Base-by-base conservation (phyloP, 2,797 vertebrate species). In the Leptatherina wallacei region DNA sequence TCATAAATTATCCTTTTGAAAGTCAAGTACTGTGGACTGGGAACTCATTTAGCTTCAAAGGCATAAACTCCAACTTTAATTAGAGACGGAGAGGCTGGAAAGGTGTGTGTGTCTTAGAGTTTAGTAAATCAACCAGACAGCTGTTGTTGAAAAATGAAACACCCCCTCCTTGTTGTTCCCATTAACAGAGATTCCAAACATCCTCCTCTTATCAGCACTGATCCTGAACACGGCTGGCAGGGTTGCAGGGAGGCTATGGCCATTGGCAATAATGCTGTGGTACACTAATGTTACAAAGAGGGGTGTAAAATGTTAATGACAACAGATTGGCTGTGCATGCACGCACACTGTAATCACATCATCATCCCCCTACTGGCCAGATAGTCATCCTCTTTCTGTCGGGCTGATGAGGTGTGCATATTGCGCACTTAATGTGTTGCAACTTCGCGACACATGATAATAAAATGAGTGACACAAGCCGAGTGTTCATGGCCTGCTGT, bases 291-390 rank as follows among this genome's bases (percentile, higher is more conserved):
- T 70, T 76, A 86, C 82, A 84, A 82, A 85, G 79, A 83, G 59
- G 65, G 79, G 74, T 58, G 75, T 86, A 81, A 88, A 89, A 88
- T 85, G 83, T 88, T 84, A 82, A 88, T 83, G 85, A 87, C 84
- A 77, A 82, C 80, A 75, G 72, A 88, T 80, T 29, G 51, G n/a
- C 58, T 32, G 78, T 82, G 71, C 80, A 73, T 65, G 78, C 79
- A 84, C 78, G 66, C 77, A 60, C 71, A 33, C 74, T 82, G 76
- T 83, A 82, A 86, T 88, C 78, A 85, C 73, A 84, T 82, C 83
- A 71, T 47, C 54, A 44, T 32, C 30, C 76, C 70, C 66, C 74
- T 56, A 22, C 70, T 67, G 75, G 60, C 74, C 73, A 55, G 76
- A 75, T 70, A 61, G 81, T 70, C 75, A 9, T 38, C 62, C 60